Base-by-base conservation (phyloP, 2,797 vertebrate species). In the Tiaroga cobitis region DNA sequence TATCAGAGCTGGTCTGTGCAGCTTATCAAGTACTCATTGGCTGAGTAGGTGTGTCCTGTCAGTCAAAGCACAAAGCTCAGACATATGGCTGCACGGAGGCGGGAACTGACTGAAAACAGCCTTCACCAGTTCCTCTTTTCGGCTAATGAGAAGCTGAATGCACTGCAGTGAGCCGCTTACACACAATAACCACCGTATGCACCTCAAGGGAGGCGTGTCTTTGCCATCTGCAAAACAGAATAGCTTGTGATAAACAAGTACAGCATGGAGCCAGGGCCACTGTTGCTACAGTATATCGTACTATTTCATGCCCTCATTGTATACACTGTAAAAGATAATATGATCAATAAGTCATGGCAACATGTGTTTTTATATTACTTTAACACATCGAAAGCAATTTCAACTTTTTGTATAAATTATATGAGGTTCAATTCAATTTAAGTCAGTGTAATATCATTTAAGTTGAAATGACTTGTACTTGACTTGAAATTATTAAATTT, bases 11-110 rank as follows among this genome's bases (percentile, higher is more conserved):
- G 29, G 19, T 74, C n/a, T 59, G 29, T 82, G 41, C 43, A 63
- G 39, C 39, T 37, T 73, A 49, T 61, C 67, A 75, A 83, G 56
- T 19, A 13, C 8, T 46, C 13, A 49, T 24, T 73, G 51, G 34
- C 26, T 82, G 70, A 75, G 72, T 75, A 63, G 41, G 72, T 3
- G 41, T 39, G 21, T 51, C 29, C 81, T 82, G 81, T 82, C 69
- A 82, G 11, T 82, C 81, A 83, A 49, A 74, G 29, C 41, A 83
- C 59, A 70, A 49, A 72, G 39, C 77, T 85, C 68, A 80, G 67
- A 61, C 81, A 73, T 51, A 54, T 49, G 74, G 49, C 56, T 41
- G 43, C 19, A 56, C 39, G 19, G 84, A 74, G 72, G 72, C 9
- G 32, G 34, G 24, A 49, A 21, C 56, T 65, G 81, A 51, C 72